Evolutionary conservation across 2,797 vertebrate genomes (phyloP).

Genomic region (Pygocentrus nattereri): DNA sequence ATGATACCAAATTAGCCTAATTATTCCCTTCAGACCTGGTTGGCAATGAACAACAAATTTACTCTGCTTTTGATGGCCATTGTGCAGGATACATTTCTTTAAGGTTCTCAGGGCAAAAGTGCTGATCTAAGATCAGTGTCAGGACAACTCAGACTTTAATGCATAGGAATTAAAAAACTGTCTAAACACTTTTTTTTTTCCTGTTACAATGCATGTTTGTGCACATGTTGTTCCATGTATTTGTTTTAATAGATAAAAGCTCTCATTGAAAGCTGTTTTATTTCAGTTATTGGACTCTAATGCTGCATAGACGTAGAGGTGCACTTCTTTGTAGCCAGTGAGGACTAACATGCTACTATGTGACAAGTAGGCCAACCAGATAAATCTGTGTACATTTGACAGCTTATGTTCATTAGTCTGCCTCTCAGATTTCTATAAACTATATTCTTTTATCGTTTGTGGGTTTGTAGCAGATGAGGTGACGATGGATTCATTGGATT

Average conservation of each 20-base stretch:
- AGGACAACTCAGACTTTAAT: not conserved
- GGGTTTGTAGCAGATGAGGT: not conserved
- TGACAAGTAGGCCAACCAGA: not conserved
- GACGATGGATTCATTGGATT: not conserved
- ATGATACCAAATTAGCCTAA: not conserved
- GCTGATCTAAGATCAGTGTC: not conserved
- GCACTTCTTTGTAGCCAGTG: not conserved
- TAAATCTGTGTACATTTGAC: not conserved
- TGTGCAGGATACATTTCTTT: not conserved
- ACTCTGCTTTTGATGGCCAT: not conserved
- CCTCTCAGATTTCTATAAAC: slow-evolving; percentile 9
- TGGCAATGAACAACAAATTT: not conserved
- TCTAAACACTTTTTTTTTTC: slow-evolving; percentile 11
- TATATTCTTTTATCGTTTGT: not conserved
- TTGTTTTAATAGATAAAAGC: not conserved
- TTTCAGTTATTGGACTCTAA: not conserved
- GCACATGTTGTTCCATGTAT: not conserved
- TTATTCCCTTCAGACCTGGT: not conserved
- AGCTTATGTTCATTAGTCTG: slow-evolving; percentile 1
- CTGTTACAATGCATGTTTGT: not conserved
- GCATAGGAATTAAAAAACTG: slow-evolving; percentile 3
- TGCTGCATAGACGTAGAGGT: not conserved
- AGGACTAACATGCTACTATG: not conserved
- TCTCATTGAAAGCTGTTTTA: not conserved
- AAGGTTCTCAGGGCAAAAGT: not conserved